Conservation (phyloP, 1,140 invertebrate species). For the Pachyrhynchus sulphureomaculatus region DNA sequence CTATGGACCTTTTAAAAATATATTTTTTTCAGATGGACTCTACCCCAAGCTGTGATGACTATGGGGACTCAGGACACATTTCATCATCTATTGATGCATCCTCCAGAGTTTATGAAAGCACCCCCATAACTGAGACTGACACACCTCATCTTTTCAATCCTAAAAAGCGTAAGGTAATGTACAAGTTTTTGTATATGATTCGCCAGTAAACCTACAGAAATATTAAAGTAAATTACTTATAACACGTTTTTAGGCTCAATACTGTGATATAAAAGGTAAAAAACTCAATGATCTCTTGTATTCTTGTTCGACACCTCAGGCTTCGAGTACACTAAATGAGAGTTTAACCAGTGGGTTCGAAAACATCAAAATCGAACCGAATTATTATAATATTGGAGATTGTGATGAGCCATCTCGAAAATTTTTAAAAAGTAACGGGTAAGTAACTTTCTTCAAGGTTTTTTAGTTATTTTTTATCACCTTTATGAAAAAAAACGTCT, state of each 20-base stretch:
- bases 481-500: not conserved
- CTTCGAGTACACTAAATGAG: constrained; percentile 40
- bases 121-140: constrained; percentile 23
- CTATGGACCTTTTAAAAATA: too few species aligned
- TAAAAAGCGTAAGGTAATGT: constrained; percentile 30
- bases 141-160: constrained; percentile 3
- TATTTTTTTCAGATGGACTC: constrained; percentile 29
- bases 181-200: not conserved
- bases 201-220: not conserved
- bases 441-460: not conserved
- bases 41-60: constrained; percentile 17
- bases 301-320: constrained; percentile 28
- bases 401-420: constrained; percentile 9
- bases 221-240: not conserved
- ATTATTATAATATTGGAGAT: not conserved
- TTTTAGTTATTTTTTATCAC: not conserved
- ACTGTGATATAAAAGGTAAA: constrained; percentile 7
- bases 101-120: constrained; percentile 21
- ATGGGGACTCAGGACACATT: constrained; percentile 15
- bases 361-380: constrained; percentile 31
- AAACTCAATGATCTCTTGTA: constrained; percentile 25
- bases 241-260: constrained; percentile 6
- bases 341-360: constrained; percentile 35
- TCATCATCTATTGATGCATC: constrained; percentile 12
- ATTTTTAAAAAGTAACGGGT: constrained; percentile 22